Conservation (phyloP, 2,888 invertebrate species). For the Cryptosula pallasiana region DNA sequence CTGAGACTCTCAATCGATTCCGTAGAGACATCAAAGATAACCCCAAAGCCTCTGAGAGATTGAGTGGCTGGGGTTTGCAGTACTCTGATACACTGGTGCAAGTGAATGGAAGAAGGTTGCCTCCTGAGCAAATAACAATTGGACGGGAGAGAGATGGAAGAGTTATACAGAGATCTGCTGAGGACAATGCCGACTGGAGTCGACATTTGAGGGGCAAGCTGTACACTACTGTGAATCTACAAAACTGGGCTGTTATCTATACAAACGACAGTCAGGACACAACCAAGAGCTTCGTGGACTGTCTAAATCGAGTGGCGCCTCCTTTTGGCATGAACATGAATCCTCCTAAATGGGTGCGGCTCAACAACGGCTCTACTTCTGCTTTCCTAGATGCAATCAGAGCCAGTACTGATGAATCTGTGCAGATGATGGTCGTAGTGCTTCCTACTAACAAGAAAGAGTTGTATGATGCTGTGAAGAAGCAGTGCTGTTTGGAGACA, state of each 20-base stretch:
- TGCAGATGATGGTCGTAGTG: constrained; percentile 57
- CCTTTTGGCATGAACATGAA: constrained; percentile 50
- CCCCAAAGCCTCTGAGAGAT: constrained; percentile 34
- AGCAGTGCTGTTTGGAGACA: constrained; percentile 56
- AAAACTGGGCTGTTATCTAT: constrained; percentile 47
- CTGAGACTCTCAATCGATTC: constrained; percentile 63
- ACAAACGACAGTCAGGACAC: constrained; percentile 27
- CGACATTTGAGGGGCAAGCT: constrained; percentile 59
- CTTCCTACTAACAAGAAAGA: constrained; percentile 67
- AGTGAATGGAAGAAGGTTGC: constrained; percentile 65
- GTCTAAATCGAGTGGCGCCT: constrained; percentile 43
- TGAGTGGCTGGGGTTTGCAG: constrained; percentile 69
- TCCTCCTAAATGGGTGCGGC: constrained; percentile 33
- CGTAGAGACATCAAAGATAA: constrained; percentile 55
- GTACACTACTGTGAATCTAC: constrained; percentile 35
- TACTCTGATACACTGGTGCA: constrained; percentile 62
- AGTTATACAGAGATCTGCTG: neutral
- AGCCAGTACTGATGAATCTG: constrained; percentile 30
- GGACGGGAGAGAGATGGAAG: too few species aligned
- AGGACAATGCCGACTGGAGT: constrained; percentile 69
- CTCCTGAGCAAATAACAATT: constrained; percentile 65
- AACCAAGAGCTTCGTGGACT: constrained; percentile 41
- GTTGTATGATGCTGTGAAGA: constrained; percentile 80
- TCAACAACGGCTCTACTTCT: constrained; percentile 34
- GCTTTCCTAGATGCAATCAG: constrained; percentile 37